These are phyloP conservation scores for Bubalus kerabau DNA, from an alignment of 2,113 vertebrate species.

Conservation along the genomic window DNA sequence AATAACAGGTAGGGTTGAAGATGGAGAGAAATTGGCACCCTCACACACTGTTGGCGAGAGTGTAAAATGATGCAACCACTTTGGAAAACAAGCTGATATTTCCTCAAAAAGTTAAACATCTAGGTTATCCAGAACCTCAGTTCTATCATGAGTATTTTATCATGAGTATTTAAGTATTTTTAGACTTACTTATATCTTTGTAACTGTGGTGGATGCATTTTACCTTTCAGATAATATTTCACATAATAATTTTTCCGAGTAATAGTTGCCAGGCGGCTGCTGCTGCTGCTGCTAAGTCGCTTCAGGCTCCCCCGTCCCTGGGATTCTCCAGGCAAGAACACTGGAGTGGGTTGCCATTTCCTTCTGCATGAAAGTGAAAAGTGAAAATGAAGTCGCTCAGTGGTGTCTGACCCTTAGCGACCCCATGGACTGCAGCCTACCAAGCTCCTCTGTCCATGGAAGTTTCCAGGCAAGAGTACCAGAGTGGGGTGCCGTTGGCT, in stretches of 20 bases:
- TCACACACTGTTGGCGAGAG: neutral
- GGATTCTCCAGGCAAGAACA: no score
- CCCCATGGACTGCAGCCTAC: no score
- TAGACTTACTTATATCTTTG: neutral
- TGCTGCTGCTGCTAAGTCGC: no score
- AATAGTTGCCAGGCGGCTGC: neutral
- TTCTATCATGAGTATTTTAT: neutral
- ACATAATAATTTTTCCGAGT: neutral
- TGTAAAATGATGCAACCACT: neutral
- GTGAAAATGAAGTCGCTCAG: no score
- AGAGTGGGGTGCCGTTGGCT: neutral
- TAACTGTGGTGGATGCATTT: neutral
- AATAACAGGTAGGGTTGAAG: neutral
- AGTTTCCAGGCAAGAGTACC: no score
- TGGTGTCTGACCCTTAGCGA: no score
- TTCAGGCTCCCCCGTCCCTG: no score
- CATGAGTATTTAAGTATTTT: neutral
- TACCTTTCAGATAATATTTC: neutral
- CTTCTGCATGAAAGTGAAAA: no score
- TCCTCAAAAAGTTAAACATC: neutral
- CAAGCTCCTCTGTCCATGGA: no score
- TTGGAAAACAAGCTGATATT: neutral
- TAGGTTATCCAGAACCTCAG: neutral
- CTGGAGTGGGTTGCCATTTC: no score
- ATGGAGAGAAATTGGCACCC: neutral